Conservation (phyloP, 2,797 vertebrate genomes). For the Bovichtus diacanthus region DNA sequence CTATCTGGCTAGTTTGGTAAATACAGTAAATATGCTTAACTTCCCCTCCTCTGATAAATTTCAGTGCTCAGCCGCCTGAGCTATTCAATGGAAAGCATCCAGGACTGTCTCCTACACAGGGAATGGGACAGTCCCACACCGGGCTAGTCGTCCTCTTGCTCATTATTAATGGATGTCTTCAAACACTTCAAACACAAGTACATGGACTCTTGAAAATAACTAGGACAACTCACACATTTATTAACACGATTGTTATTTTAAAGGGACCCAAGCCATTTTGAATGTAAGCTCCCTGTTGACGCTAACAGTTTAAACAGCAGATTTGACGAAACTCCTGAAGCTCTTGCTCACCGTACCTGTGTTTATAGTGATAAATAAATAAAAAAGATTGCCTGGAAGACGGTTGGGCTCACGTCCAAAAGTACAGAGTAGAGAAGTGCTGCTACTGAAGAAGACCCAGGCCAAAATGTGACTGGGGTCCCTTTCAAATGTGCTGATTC, state of each 20-base stretch:
- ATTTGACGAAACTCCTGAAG: constrained; percentile 40
- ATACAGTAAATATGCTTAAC: neutral
- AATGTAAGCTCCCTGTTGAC: constrained; percentile 30
- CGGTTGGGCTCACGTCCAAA: constrained; percentile 27
- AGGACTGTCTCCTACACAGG: constrained; percentile 13
- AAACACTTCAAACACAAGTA: constrained; percentile 51
- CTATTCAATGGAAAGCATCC: neutral
- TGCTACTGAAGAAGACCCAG: constrained; percentile 43
- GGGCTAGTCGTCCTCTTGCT: constrained; percentile 48
- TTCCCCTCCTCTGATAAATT: neutral
- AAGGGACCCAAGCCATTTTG: constrained; percentile 83
- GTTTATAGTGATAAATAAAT: constrained; percentile 30
- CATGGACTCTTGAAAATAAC: constrained; percentile 50
- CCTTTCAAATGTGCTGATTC: constrained; percentile 82
- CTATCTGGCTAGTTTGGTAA: neutral
- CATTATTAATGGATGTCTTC: constrained; percentile 52
- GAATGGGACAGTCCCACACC: constrained; percentile 41
- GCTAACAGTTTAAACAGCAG: constrained; percentile 21
- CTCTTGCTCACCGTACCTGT: constrained; percentile 16
- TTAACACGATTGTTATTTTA: constrained; percentile 66
- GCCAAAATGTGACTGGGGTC: constrained; percentile 81
- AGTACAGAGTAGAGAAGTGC: constrained; percentile 42
- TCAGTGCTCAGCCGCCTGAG: neutral
- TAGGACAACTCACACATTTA: constrained; percentile 66
- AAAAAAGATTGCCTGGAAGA: constrained; percentile 19